phyloP scores from a whole-genome alignment of 2,888 invertebrate species.

The Aphidius colemani region DNA sequence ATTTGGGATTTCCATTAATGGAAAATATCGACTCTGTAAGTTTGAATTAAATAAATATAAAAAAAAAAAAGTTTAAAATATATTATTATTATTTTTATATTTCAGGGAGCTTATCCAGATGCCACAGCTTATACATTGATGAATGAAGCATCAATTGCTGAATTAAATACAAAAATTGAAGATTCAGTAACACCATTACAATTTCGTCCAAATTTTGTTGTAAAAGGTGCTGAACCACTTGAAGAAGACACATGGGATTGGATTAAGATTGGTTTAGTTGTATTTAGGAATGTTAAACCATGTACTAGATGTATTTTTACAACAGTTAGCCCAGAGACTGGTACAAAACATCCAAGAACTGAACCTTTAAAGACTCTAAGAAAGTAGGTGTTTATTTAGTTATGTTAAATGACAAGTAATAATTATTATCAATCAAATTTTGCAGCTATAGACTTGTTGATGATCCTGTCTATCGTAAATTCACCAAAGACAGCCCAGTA shows the following conservation, averaged over 20 bases:
- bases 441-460: slow-evolving; percentile 54
- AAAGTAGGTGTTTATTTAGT: slow-evolving; percentile 59
- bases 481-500: slow-evolving; percentile 59
- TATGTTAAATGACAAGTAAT: too few species aligned
- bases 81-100: neutral
- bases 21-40: slow-evolving; percentile 46
- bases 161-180: slow-evolving; percentile 67
- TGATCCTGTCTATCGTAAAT: slow-evolving; percentile 46
- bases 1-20: slow-evolving; percentile 48
- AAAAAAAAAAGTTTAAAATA: neutral
- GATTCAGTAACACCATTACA: slow-evolving; percentile 63
- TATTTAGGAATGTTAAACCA: slow-evolving; percentile 70
- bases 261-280: slow-evolving; percentile 69
- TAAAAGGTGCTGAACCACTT: slow-evolving; percentile 65
- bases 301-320: slow-evolving; percentile 75
- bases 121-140: slow-evolving; percentile 72
- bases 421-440: too few species aligned
- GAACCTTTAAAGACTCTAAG: slow-evolving; percentile 73
- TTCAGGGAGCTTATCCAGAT: slow-evolving; percentile 69
- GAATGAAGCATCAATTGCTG: slow-evolving; percentile 70
- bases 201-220: slow-evolving; percentile 74
- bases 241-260: slow-evolving; percentile 76
- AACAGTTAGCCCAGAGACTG: slow-evolving; percentile 72
- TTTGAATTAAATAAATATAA: neutral
- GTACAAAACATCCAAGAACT: slow-evolving; percentile 64